A percentile compares a stretch with the other conserved stretches of the same genome.
Conservation (phyloP, 2,888 invertebrate species). For the Luperina testacea region DNA sequence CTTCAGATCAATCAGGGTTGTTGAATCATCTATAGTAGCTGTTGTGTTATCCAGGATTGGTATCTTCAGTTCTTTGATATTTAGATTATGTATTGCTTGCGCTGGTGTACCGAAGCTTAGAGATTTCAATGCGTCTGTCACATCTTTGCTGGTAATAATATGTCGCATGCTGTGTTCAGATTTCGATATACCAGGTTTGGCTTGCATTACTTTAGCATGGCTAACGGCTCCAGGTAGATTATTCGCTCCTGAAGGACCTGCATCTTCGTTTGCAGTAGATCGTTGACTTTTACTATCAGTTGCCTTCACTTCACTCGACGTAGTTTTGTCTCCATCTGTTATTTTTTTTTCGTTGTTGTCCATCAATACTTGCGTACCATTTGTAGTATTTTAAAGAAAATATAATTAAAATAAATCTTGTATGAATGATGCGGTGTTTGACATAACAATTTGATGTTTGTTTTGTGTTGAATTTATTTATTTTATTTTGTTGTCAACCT, state of each 20-base stretch:
- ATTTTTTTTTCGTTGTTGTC: conserved; percentile 77
- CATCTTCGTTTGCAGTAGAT: conserved; percentile 73
- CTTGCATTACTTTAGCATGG: conserved; percentile 61
- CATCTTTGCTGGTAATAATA: conserved; percentile 82
- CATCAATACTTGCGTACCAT: conserved; percentile 81
- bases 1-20: conserved; percentile 80
- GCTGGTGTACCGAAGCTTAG: conserved; percentile 75
- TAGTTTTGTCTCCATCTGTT: conserved; percentile 71
- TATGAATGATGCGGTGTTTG: conserved; percentile 67
- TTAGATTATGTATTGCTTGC: conserved; percentile 69
- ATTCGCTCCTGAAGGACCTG: conserved; percentile 80
- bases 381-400: conserved; percentile 75
- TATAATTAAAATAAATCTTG: conserved; percentile 67
- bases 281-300: conserved; percentile 54
- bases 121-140: conserved; percentile 82
- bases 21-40: conserved; percentile 69
- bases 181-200: conserved; percentile 82
- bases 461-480: conserved; percentile 45
- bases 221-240: conserved; percentile 80
- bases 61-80: conserved; percentile 77
- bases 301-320: conserved; percentile 66
- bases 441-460: conserved; percentile 64
- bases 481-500: conserved; percentile 38
- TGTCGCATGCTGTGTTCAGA: conserved; percentile 85
- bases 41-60: conserved; percentile 72